A percentile compares a stretch with the other conserved stretches of the same genome.
Evolutionary conservation across 1,140 invertebrate species (phyloP).

Genomic region (Monomorium pharaonis): DNA sequence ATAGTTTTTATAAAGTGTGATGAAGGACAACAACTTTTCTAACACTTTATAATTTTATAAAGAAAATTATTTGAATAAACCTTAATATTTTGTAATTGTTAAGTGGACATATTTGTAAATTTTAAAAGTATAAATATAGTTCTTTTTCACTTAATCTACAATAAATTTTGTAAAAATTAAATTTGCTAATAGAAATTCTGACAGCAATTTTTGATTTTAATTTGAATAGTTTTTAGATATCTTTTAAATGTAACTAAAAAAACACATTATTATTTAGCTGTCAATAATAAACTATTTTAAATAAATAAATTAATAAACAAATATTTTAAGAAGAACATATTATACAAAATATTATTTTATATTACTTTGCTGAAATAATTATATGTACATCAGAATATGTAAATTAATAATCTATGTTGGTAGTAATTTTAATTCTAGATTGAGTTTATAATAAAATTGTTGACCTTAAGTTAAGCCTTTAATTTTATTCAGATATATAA

Average conservation of each 20-base stretch:
- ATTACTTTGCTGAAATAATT: not conserved
- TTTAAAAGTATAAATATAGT: not conserved
- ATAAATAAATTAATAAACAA: not conserved
- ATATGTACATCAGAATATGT: not conserved
- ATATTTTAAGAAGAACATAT: not conserved
- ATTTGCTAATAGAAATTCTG: not conserved
- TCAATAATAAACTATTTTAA: not conserved
- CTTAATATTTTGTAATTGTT: not conserved
- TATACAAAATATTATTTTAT: not conserved
- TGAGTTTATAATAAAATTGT: not conserved
- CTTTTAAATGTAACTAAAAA: not conserved
- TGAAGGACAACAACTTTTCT: not conserved
- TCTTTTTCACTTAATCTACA: not conserved
- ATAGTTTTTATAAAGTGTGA: not conserved
- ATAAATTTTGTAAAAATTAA: not conserved
- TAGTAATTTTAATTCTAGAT: not conserved
- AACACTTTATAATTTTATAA: not conserved
- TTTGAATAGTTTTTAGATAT: not conserved
- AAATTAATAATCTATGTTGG: no score
- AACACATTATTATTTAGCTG: not conserved
- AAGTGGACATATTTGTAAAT: not conserved
- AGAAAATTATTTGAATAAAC: not conserved
- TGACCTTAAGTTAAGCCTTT: not conserved
- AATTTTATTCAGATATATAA: no score
- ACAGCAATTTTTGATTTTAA: not conserved